Conservation (phyloP, 1,140 invertebrate genomes). For the Augochlora pura region DNA sequence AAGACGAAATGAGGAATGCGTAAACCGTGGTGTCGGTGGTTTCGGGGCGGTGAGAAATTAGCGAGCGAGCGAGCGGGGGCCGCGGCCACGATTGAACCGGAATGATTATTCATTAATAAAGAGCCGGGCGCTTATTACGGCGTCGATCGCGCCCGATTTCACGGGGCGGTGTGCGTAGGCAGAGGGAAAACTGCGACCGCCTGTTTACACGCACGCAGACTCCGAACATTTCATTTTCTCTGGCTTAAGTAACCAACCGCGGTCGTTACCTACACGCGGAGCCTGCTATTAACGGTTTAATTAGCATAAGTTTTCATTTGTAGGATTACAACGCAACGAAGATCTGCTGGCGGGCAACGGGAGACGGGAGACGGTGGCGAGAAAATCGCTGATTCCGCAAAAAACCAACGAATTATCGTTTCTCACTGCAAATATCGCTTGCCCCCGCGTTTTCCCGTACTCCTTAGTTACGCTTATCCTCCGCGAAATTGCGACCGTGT, state of each 20-base stretch:
- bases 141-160: neutral
- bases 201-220: conserved; percentile 63
- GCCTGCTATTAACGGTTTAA: conserved; percentile 78
- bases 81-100: neutral
- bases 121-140: conserved; percentile 11
- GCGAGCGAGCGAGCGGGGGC: too few species aligned
- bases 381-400: neutral
- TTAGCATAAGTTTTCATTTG: conserved; percentile 80
- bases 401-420: conserved; percentile 51
- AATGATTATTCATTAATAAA: conserved; percentile 34
- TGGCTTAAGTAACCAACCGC: conserved; percentile 77
- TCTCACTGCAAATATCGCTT: conserved; percentile 68
- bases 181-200: conserved; percentile 7
- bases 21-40: conserved; percentile 8
- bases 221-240: conserved; percentile 75
- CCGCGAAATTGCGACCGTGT: conserved; percentile 58
- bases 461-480: conserved; percentile 42
- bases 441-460: conserved; percentile 69
- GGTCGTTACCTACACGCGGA: conserved; percentile 74
- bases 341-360: conserved; percentile 34
- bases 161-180: neutral
- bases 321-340: conserved; percentile 68
- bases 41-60: too few species aligned
- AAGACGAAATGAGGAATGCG: conserved; percentile 11
- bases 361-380: conserved; percentile 4